Percentiles rank a stretch among this genome's conserved stretches.
Conservation (phyloP, 2,797 vertebrate genomes). For the Cetoscarus ocellatus region DNA sequence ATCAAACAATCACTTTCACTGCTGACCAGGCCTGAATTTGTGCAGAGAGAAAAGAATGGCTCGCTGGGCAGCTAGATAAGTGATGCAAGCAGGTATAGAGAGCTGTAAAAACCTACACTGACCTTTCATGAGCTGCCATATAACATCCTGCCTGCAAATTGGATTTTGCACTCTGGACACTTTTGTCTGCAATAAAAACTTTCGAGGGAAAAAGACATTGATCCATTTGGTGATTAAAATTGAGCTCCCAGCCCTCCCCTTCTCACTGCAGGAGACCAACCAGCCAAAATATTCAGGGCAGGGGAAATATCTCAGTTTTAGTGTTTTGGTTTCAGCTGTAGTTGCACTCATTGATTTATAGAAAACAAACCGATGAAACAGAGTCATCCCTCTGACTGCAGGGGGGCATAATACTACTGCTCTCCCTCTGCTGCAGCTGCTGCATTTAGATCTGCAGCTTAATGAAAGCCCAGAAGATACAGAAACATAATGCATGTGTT, state of each 20-base stretch:
- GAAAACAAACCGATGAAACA: conserved; percentile 36
- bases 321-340: conserved; percentile 28
- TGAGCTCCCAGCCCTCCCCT: conserved; percentile 13
- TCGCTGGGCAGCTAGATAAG: conserved; percentile 32
- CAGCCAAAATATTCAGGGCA: conserved; percentile 29
- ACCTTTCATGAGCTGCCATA: conserved; percentile 60
- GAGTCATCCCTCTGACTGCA: conserved; percentile 25
- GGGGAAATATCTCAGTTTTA: conserved; percentile 21
- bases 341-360: conserved; percentile 37
- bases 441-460: conserved; percentile 48
- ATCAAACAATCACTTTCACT: conserved; percentile 17
- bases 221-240: conserved; percentile 70
- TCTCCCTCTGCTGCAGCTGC: conserved; percentile 63
- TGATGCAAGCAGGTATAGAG: conserved; percentile 48
- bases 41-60: conserved; percentile 7
- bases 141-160: conserved; percentile 58
- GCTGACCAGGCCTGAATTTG: conserved; percentile 40
- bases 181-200: conserved; percentile 61
- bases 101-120: conserved; percentile 57
- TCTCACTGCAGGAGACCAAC: conserved; percentile 15
- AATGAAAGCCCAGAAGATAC: conserved; percentile 34
- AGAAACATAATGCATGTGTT: conserved; percentile 44
- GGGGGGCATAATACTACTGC: conserved; percentile 9
- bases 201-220: conserved; percentile 49
- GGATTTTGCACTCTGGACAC: conserved; percentile 60